phyloP scores from a whole-genome alignment of 2,888 invertebrate genomes.

The Apotomis capreana region DNA sequence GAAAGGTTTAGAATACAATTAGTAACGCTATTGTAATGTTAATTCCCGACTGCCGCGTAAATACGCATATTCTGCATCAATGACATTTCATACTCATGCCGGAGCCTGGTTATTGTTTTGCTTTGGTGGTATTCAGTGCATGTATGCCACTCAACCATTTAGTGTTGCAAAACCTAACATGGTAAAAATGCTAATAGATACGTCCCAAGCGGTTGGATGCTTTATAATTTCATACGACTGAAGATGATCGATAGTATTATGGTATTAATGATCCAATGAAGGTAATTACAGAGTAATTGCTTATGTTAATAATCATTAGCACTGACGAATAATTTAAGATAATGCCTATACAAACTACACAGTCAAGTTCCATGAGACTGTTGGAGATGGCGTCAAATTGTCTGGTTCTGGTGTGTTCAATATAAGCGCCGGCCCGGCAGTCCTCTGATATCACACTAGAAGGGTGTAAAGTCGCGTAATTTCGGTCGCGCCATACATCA shows the following conservation, averaged over 20 bases:
- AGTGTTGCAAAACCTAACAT: constrained; percentile 51
- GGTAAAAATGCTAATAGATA: constrained; percentile 38
- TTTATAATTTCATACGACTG: neutral
- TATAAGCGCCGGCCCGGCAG: too few relatives aligned
- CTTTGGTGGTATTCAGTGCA: constrained; percentile 62
- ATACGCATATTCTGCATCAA: constrained; percentile 43
- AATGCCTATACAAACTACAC: too few relatives aligned
- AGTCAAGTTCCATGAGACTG: too few relatives aligned
- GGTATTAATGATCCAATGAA: neutral
- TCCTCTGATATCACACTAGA: too few relatives aligned
- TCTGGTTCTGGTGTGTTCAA: too few relatives aligned
- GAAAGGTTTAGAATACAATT: constrained; percentile 36
- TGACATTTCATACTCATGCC: constrained; percentile 50
- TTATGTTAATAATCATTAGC: neutral
- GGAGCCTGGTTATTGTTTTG: constrained; percentile 60
- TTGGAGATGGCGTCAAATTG: too few relatives aligned
- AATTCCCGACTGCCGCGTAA: constrained; percentile 19
- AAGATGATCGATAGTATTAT: constrained; percentile 18
- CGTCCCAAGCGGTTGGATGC: constrained; percentile 15
- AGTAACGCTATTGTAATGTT: constrained; percentile 41
- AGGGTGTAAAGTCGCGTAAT: too few relatives aligned
- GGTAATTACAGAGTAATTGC: neutral
- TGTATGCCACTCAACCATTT: constrained; percentile 64
- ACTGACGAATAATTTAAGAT: too few relatives aligned
- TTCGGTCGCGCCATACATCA: too few relatives aligned